These are phyloP conservation scores for Alsophila aescularia DNA, from an alignment of 2,888 invertebrate species.

Conservation along the genomic window DNA sequence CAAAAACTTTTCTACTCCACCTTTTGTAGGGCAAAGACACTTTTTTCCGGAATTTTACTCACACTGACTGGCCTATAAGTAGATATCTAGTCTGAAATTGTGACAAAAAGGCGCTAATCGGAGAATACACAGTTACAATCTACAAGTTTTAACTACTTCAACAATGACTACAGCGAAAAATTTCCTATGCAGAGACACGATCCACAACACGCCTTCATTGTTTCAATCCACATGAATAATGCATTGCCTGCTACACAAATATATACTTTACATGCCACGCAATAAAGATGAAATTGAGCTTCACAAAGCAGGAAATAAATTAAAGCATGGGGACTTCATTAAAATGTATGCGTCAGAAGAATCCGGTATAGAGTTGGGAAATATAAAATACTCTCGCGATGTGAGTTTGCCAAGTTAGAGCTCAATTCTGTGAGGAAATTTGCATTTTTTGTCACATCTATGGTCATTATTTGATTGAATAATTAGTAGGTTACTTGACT, in stretches of 20 bases:
- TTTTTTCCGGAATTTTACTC: no score
- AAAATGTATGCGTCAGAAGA: constrained; percentile 25
- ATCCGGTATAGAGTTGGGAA: constrained; percentile 14
- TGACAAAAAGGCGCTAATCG: no score
- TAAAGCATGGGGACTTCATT: constrained; percentile 17
- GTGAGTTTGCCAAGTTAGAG: constrained; percentile 5
- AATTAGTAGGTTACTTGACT: no score
- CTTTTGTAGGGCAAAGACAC: no score
- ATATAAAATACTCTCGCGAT: neutral
- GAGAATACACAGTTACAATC: neutral
- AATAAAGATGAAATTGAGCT: constrained; percentile 8
- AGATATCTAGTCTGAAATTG: no score
- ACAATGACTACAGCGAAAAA: neutral
- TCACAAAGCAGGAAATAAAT: constrained; percentile 10
- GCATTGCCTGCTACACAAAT: constrained; percentile 4
- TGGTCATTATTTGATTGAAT: no score
- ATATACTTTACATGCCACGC: neutral
- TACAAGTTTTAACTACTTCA: neutral
- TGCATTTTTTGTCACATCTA: neutral
- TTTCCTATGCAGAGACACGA: constrained; percentile 15
- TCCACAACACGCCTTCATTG: neutral
- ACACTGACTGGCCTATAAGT: no score
- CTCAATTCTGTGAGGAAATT: constrained; percentile 6
- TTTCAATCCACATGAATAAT: neutral
- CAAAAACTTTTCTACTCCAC: no score